Conservation (phyloP, 2,797 vertebrate genomes). For the Enteromius paludinosus region DNA sequence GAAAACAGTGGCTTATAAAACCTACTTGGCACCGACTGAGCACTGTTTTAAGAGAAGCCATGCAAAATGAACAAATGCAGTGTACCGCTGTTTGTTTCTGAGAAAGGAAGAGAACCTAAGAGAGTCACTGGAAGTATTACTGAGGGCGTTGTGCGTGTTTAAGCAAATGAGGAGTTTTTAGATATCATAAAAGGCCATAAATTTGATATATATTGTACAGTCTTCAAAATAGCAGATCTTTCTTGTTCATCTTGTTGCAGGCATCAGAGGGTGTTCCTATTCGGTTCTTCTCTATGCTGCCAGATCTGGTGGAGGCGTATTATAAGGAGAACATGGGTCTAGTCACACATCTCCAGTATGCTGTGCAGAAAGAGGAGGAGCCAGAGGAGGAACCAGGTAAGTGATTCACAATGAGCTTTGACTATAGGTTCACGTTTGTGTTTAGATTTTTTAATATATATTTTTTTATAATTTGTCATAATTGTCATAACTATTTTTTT, state of each 20-base stretch:
- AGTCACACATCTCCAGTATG: conserved; percentile 89
- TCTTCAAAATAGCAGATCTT: not conserved
- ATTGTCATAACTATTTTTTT: not conserved
- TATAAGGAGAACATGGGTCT: conserved; percentile 94
- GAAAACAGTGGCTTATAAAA: conserved; percentile 11
- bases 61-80: conserved; percentile 11
- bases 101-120: not conserved
- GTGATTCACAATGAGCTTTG: not conserved
- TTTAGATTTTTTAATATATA: not conserved
- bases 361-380: conserved; percentile 88
- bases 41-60: not conserved
- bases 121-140: conserved; percentile 4
- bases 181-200: not conserved
- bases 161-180: not conserved
- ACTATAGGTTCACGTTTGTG: not conserved
- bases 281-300: conserved; percentile 85
- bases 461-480: too few species aligned
- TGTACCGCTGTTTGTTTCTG: not conserved
- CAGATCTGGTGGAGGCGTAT: conserved; percentile 94
- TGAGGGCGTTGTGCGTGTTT: not conserved
- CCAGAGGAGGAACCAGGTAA: conserved; percentile 87
- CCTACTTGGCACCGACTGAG: not conserved
- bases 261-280: conserved; percentile 95
- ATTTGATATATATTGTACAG: not conserved
- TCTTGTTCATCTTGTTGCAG: conserved; percentile 67